Evolutionary conservation across 2,888 invertebrate species (phyloP), one percentile per base, ranked within the genome.

Genomic region (Mactromeris polynyma): DNA sequence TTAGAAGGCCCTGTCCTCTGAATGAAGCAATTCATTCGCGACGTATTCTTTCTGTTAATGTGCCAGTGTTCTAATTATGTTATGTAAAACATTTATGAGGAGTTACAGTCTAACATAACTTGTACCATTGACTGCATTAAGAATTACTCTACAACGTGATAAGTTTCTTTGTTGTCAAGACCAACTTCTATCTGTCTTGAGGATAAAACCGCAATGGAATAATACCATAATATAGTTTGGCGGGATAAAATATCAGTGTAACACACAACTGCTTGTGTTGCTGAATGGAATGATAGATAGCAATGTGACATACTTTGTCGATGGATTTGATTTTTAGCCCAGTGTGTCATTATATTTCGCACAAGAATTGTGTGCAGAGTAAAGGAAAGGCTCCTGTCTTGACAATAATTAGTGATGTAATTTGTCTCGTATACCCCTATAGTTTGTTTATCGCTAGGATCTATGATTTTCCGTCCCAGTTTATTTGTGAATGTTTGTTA

Each of bases 401-500:
- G 73, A 36, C 73, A 36, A 73, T 33, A 19, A 11, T 36, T 73
- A 17, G 33, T 73, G 26, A 64, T 64, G n/a, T n/a, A 26, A 64
- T n/a, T 64, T 64, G n/a, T 64, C 11, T 26, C 58, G 11, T 4
- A 26, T n/a, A 9, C 2, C 58, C 58, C 58, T n/a, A 26, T 26
- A 64, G 58, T 11, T 2, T 36, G 73, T 73, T 21, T 33, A 73
- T 33, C 36, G 73, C 73, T 73, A 73, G 73, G 33, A 33, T 36
- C 36, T 33, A 19, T 73, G 3, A 1, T 11, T 33, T 36, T 19
- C 73, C 36, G 36, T 33, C 73, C 73, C 14, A 33, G 36, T 73
- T 33, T 73, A 73, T 73, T 73, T 73, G 11, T 73, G 33, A 36
- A 73, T 73, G 36, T 73, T 36, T 64, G 58, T 64, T 26, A 73